Percentiles rank a stretch among this genome's conserved stretches.
Evolutionary conservation across 2,888 invertebrate species (phyloP).

Genomic region (Tiphia femorata): DNA sequence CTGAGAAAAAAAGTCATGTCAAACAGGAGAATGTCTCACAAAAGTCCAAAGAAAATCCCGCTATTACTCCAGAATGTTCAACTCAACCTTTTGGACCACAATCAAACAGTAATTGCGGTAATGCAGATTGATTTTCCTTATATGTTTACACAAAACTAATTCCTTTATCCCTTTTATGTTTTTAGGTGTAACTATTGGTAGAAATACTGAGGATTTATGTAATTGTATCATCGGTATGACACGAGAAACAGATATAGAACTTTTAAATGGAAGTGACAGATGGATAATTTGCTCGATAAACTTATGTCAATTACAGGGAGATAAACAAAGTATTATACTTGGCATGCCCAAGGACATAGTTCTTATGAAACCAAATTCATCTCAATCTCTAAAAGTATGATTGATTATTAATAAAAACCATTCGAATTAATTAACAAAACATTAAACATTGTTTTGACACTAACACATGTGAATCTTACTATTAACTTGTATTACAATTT

Average conservation of each 20-base stretch:
- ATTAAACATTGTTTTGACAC: not conserved
- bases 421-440: not conserved
- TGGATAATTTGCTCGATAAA: constrained; percentile 58
- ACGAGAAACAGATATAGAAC: constrained; percentile 56
- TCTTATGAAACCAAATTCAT: constrained; percentile 57
- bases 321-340: constrained; percentile 54
- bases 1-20: constrained; percentile 17
- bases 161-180: not conserved
- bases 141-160: not conserved
- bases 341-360: constrained; percentile 50
- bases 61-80: constrained; percentile 2
- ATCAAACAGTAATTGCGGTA: constrained; percentile 15
- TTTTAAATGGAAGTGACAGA: constrained; percentile 57
- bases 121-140: not conserved
- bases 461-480: no score
- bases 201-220: constrained; percentile 57
- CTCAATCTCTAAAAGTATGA: constrained; percentile 52
- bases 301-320: constrained; percentile 56
- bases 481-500: no score
- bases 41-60: constrained; percentile 8
- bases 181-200: constrained; percentile 51
- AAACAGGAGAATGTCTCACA: constrained; percentile 31
- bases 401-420: not conserved
- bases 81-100: constrained; percentile 8
- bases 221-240: constrained; percentile 58